phyloP scores from a whole-genome alignment of 2,888 invertebrate species.

The Clitarchus hookeri region DNA sequence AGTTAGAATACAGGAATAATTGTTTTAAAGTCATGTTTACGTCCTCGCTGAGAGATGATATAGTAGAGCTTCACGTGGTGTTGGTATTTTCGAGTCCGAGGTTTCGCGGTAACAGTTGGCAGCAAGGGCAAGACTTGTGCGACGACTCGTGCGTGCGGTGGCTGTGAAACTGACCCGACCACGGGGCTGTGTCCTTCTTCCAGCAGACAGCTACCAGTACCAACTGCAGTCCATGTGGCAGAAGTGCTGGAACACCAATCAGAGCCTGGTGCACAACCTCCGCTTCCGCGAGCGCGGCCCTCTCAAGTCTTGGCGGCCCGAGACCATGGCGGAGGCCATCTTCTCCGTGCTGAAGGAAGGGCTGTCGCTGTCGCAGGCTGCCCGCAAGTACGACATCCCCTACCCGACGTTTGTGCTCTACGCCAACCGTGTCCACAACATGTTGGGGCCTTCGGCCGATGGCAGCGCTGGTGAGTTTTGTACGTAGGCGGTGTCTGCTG shows the following conservation, averaged over 20 bases:
- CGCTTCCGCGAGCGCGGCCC: conserved; percentile 91
- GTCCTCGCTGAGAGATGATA: no score
- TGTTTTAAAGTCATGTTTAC: no score
- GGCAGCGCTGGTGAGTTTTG: conserved; percentile 76
- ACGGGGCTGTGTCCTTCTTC: conserved; percentile 41
- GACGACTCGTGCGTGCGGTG: background rate
- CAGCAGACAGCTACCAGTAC: conserved; percentile 94
- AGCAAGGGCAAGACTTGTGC: no score
- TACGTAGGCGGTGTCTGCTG: background rate
- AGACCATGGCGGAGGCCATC: conserved; percentile 94
- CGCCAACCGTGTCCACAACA: conserved; percentile 91
- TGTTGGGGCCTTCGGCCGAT: conserved; percentile 90
- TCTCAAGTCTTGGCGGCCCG: conserved; percentile 90
- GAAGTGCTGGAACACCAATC: conserved; percentile 94
- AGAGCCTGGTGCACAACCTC: conserved; percentile 86
- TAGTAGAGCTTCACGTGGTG: no score
- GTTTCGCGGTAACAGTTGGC: no score
- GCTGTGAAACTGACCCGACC: background rate
- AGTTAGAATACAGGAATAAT: no score
- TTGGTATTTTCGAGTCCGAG: no score
- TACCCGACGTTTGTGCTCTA: conserved; percentile 93
- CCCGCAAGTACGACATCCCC: conserved; percentile 92
- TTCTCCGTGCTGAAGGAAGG: conserved; percentile 91
- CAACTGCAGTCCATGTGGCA: conserved; percentile 95
- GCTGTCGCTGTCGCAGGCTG: conserved; percentile 85